Conservation (phyloP, 1,140 invertebrate genomes). For the Scylla paramamosain region DNA sequence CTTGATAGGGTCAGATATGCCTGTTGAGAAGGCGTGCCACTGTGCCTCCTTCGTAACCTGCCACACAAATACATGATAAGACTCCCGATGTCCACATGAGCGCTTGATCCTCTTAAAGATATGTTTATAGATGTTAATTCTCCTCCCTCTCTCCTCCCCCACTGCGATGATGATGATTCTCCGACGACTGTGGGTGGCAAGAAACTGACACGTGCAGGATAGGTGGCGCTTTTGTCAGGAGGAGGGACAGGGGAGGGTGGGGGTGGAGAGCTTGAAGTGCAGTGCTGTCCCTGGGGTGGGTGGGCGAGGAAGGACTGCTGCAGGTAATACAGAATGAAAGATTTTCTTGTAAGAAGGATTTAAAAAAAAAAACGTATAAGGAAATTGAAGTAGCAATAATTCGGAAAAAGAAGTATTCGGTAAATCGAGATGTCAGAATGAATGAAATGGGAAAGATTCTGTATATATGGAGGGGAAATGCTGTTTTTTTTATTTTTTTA, state of each 20-base stretch:
- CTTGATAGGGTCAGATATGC: slow-evolving; percentile 32
- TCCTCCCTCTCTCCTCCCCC: background rate
- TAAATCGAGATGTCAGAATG: background rate
- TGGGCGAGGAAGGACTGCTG: too few relatives aligned
- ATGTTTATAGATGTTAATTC: slow-evolving; percentile 61
- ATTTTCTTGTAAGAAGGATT: too few relatives aligned
- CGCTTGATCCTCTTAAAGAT: slow-evolving; percentile 45
- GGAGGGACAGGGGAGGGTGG: too few relatives aligned
- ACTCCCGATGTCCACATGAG: slow-evolving; percentile 37
- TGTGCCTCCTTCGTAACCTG: slow-evolving; percentile 24
- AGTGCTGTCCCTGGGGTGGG: too few relatives aligned
- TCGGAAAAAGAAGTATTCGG: too few relatives aligned
- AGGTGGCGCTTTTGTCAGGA: too few relatives aligned
- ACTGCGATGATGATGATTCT: background rate
- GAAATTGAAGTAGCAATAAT: too few relatives aligned
- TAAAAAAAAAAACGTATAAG: too few relatives aligned
- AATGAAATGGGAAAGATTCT: background rate
- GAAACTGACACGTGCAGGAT: background rate
- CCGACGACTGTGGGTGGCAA: background rate
- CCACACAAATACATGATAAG: slow-evolving; percentile 57
- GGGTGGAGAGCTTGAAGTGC: too few relatives aligned
- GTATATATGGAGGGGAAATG: background rate
- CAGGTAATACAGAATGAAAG: too few relatives aligned
- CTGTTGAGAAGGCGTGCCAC: background rate
- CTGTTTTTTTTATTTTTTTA: too few relatives aligned